These are phyloP conservation scores for Drosophila ohnishii DNA, from an alignment of 1,140 invertebrate species.

Conservation along the genomic window DNA sequence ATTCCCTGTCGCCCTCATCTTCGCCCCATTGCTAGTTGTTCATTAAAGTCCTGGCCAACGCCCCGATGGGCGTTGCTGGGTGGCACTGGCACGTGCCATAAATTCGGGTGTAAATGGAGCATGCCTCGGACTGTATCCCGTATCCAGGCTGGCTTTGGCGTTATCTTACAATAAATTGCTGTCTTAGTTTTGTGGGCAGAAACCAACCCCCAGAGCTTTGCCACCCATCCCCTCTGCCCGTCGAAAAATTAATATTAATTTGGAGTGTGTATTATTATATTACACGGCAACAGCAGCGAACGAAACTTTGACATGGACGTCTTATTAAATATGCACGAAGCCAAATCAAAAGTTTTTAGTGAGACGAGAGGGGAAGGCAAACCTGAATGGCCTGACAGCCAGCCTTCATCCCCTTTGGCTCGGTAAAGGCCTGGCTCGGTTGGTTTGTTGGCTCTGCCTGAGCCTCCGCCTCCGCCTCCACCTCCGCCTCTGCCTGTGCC, in stretches of 20 bases:
- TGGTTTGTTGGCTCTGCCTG: constrained; percentile 31
- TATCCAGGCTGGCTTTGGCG: constrained; percentile 51
- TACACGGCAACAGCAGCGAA: constrained; percentile 34
- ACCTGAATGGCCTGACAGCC: constrained; percentile 34
- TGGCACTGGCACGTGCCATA: constrained; percentile 63
- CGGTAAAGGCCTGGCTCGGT: constrained; percentile 8
- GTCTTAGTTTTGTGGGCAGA: constrained; percentile 62
- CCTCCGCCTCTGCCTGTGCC: not conserved
- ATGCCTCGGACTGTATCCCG: constrained; percentile 59
- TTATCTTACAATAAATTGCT: constrained; percentile 75
- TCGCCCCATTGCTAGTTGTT: constrained; percentile 27
- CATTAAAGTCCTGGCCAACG: constrained; percentile 53
- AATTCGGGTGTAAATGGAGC: constrained; percentile 72
- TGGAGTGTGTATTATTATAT: constrained; percentile 70
- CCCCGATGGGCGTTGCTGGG: constrained; percentile 35
- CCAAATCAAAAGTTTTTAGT: constrained; percentile 63
- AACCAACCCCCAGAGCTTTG: constrained; percentile 13
- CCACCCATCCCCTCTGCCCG: constrained; percentile 1
- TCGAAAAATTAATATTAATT: constrained; percentile 71
- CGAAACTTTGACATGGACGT: constrained; percentile 67
- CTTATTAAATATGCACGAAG: constrained; percentile 71
- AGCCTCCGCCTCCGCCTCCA: constrained; percentile 3
- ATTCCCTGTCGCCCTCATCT: too few relatives aligned
- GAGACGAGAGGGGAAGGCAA: not conserved
- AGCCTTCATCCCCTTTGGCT: constrained; percentile 32